These are phyloP conservation scores for Trachythela sp. DNA, from an alignment of 64 coral and sea anemone species.

Conservation along the genomic window DNA sequence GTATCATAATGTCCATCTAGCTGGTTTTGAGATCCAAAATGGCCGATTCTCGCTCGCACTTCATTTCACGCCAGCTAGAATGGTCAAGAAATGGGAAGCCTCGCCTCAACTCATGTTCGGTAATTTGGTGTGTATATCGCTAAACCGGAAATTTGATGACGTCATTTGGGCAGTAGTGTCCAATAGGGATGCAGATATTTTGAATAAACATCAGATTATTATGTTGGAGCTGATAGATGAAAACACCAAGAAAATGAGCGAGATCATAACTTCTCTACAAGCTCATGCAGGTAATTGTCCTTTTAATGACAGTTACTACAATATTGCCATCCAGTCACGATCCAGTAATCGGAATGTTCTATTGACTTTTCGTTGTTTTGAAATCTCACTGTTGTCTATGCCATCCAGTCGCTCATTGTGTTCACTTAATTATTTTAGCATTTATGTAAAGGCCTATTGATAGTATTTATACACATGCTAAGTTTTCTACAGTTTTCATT, in stretches of 20 bases:
- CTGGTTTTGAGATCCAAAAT: background rate
- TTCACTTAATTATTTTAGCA: too few species aligned
- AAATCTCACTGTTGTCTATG: too few species aligned
- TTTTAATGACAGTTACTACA: background rate
- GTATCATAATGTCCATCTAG: background rate
- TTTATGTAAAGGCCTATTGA: too few species aligned
- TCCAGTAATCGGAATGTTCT: too few species aligned
- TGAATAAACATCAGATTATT: background rate
- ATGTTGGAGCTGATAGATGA: background rate
- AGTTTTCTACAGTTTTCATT: too few species aligned
- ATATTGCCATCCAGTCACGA: background rate
- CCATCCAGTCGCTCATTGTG: too few species aligned
- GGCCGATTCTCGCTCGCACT: background rate
- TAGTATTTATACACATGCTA: too few species aligned
- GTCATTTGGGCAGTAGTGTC: background rate
- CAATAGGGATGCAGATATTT: background rate
- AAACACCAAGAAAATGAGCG: background rate
- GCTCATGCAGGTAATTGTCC: background rate
- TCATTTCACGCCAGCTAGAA: background rate
- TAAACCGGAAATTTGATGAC: background rate
- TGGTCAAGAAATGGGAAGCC: background rate
- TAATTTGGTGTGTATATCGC: background rate
- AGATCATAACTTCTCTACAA: background rate
- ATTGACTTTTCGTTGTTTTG: too few species aligned
- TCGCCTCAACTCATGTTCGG: constrained; percentile 1